These are phyloP conservation scores for Ips nitidus DNA, from an alignment of 1,140 invertebrate species.

Conservation along the genomic window DNA sequence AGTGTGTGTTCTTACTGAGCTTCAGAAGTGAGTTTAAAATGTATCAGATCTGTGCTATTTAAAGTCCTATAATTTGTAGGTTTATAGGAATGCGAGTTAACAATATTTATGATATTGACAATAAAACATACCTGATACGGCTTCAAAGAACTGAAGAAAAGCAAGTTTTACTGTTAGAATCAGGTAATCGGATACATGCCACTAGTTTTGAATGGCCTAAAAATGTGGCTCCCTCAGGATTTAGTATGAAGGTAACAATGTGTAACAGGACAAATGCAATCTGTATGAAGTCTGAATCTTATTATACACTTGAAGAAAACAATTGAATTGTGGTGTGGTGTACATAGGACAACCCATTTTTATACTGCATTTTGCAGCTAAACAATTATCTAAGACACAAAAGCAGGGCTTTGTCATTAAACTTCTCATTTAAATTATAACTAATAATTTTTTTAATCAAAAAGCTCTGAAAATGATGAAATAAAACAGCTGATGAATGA, in stretches of 20 bases:
- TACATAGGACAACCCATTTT: no score
- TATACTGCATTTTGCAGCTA: no score
- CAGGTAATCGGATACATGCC: conserved; percentile 89
- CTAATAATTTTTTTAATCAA: no score
- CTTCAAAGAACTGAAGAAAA: conserved; percentile 84
- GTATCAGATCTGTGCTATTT: conserved; percentile 15
- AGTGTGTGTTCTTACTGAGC: conserved; percentile 78
- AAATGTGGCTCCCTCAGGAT: conserved; percentile 91
- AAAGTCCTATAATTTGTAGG: conserved; percentile 53
- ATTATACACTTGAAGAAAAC: neutral
- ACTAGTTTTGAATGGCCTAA: conserved; percentile 99
- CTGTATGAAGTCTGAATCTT: no score
- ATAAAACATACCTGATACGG: conserved; percentile 93
- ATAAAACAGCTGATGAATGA: no score
- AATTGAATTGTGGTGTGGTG: no score
- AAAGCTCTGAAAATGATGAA: no score
- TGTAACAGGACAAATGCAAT: neutral
- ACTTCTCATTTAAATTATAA: no score
- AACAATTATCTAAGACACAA: no score
- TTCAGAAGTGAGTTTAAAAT: conserved; percentile 69
- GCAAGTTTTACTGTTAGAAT: conserved; percentile 87
- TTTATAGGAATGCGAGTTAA: conserved; percentile 90
- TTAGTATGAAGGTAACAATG: conserved; percentile 90
- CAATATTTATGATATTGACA: conserved; percentile 97
- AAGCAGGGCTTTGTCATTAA: no score